Base-by-base conservation (phyloP, 1,140 invertebrate species). In the Dendrolimus kikuchii region DNA sequence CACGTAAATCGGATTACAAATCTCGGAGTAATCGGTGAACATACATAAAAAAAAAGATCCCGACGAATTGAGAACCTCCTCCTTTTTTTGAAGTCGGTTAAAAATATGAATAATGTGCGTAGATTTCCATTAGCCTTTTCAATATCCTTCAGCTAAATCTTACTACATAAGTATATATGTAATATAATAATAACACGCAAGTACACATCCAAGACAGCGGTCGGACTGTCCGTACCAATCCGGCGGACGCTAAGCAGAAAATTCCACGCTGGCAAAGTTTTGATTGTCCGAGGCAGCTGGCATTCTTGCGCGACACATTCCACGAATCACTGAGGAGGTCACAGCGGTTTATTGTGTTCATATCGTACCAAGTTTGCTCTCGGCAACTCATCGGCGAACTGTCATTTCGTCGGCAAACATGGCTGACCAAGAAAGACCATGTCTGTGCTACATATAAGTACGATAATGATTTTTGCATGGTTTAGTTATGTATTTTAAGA, bases 251-350 rank as follows among this genome's bases (percentile, higher is more conserved):
- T 74, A 71, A 79, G 80, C 77, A 83, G 80, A 83, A 83, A 83
- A 83, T 83, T 83, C 76, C 80, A 64, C 64, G 66, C 59, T 53
- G 59, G 58, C 55, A 71, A 83, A 80, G 78, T 83, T 81, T 81
- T 81, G 77, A 83, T 83, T 83, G 80, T 81, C 74, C 77, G 66
- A 72, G 70, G 68, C 80, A 83, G 77, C 74, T 81, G 80, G 73
- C 80, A 80, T 82, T 82, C 79, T 77, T 80, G 64, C 50, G 53
- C 68, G 66, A 78, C 77, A 81, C 74, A 80, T 80, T 80, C 66
- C 57, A 53, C 65, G 66, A 72, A 71, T 75, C 63, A 64, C 62
- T 65, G 63, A 60, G 51, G 56, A 77, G 67, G 63, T 62, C 57
- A 61, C 66, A 63, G 55, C 74, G 62, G 78, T 82, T 80, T 80